Evolutionary conservation across 2,888 invertebrate genomes (phyloP).

Genomic region (Agrotis segetum): DNA sequence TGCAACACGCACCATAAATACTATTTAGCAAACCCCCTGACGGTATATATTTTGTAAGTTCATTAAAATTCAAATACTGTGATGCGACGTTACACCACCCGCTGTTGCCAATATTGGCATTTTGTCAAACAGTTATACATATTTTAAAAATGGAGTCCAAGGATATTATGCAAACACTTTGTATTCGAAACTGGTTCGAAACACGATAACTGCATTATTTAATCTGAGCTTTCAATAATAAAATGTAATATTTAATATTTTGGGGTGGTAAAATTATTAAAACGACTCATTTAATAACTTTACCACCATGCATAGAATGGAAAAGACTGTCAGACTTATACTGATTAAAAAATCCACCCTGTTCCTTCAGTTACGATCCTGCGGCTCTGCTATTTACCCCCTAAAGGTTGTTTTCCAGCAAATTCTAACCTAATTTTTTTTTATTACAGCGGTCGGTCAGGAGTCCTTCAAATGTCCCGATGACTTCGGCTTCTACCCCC

Average conservation of each 20-base stretch:
- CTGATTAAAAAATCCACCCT: too few relatives aligned
- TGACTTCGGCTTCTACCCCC: constrained; percentile 98
- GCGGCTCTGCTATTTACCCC: too few relatives aligned
- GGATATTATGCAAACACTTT: constrained; percentile 30
- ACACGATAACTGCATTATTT: constrained; percentile 14
- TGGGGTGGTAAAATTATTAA: too few relatives aligned
- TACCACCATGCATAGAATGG: too few relatives aligned
- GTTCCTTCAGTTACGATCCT: too few relatives aligned
- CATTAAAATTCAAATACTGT: constrained; percentile 83
- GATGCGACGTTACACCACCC: constrained; percentile 73
- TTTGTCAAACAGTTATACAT: constrained; percentile 66
- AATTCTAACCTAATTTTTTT: constrained; percentile 56
- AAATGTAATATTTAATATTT: background rate
- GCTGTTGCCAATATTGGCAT: constrained; percentile 72
- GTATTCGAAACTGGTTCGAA: constrained; percentile 39
- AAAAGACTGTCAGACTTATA: too few relatives aligned
- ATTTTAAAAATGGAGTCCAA: constrained; percentile 44
- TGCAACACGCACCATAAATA: constrained; percentile 78
- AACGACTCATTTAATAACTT: too few relatives aligned
- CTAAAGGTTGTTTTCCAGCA: background rate
- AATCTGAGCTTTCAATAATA: constrained; percentile 12
- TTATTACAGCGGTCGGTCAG: constrained; percentile 93
- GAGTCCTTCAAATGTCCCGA: constrained; percentile 98
- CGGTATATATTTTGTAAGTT: constrained; percentile 81
- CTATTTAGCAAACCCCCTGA: constrained; percentile 80